These are phyloP conservation scores for Raphicerus campestris DNA, from an alignment of 2,113 vertebrate species.

Conservation along the genomic window DNA sequence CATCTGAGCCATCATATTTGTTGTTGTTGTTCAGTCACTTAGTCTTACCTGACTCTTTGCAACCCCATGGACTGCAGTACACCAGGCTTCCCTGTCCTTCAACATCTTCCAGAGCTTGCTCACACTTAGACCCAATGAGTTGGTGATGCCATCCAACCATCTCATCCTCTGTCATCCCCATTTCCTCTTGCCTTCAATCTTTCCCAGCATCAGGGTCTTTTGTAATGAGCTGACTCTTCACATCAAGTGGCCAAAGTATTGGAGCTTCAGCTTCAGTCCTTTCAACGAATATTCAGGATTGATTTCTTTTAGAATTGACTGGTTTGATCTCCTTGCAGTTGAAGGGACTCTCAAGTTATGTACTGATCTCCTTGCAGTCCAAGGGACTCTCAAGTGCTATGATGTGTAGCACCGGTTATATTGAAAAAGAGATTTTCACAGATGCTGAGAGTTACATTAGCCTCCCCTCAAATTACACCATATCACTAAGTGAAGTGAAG, in stretches of 20 bases:
- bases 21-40: background rate
- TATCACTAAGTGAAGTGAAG: background rate
- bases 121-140: background rate
- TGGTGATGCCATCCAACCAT: background rate
- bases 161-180: background rate
- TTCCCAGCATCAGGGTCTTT: background rate
- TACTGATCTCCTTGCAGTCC: background rate
- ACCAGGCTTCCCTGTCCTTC: background rate
- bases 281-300: background rate
- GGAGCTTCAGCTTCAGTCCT: background rate
- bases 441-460: background rate
- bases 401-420: background rate
- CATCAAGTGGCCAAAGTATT: background rate
- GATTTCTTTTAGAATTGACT: background rate
- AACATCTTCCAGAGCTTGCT: background rate
- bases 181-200: background rate
- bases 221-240: background rate
- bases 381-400: background rate
- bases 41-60: background rate
- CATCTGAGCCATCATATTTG: background rate
- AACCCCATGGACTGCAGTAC: background rate
- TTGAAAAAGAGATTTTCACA: background rate
- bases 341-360: background rate
- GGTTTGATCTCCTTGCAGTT: background rate
- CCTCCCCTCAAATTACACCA: background rate